Evolutionary conservation across 92 coral and sea anemone genomes (phyloP).

Genomic region (Epizoanthus scotinus): DNA sequence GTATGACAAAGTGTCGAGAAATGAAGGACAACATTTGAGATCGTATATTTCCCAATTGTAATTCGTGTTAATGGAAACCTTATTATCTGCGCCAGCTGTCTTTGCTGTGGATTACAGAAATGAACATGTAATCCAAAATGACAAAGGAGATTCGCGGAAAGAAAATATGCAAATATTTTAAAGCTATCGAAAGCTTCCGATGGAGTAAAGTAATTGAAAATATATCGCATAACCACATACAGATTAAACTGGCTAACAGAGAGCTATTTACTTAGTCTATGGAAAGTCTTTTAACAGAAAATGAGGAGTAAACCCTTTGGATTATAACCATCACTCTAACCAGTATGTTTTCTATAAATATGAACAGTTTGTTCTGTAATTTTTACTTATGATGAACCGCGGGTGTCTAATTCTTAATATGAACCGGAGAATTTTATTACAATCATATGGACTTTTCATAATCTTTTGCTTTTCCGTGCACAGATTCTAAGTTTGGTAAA

Average conservation of each 20-base stretch:
- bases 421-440: too few relatives aligned
- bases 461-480: too few relatives aligned
- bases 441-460: too few relatives aligned
- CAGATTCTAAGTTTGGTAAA: too few relatives aligned
- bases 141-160: neutral
- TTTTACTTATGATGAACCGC: neutral
- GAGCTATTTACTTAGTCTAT: neutral
- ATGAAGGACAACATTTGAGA: neutral
- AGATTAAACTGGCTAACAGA: neutral
- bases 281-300: neutral
- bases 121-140: neutral
- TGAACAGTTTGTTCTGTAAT: neutral
- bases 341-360: neutral
- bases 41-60: neutral
- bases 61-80: neutral
- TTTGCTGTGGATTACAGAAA: neutral
- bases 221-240: neutral
- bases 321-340: neutral
- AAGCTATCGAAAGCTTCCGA: neutral
- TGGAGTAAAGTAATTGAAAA: constrained; percentile 1
- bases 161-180: neutral
- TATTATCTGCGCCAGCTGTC: neutral
- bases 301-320: neutral
- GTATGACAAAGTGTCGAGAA: constrained; percentile 1
- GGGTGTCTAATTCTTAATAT: constrained; percentile 2